These are phyloP conservation scores for Parnassius mnemosyne DNA, from an alignment of 2,888 invertebrate genomes.

Conservation along the genomic window DNA sequence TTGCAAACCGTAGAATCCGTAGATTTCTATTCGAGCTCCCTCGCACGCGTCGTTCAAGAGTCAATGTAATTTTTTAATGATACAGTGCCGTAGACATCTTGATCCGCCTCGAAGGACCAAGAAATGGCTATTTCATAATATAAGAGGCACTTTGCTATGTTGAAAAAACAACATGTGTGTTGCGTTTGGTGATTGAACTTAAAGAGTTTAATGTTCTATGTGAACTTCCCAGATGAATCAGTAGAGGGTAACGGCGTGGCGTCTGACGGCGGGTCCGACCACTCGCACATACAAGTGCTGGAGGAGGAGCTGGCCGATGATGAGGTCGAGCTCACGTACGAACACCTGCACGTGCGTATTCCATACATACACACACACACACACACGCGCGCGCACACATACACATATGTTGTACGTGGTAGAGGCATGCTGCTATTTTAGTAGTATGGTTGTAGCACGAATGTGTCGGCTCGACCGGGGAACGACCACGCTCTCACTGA, in stretches of 20 bases:
- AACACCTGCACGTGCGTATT: slow-evolving; percentile 19
- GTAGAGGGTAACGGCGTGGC: slow-evolving; percentile 22
- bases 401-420: no score
- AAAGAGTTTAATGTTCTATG: not conserved
- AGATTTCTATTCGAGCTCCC: no score
- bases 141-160: no score
- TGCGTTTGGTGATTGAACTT: not conserved
- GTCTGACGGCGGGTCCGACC: slow-evolving; percentile 24
- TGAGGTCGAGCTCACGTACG: slow-evolving; percentile 49
- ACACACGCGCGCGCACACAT: not conserved
- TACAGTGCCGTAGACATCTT: not conserved
- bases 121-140: not conserved
- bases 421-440: not conserved
- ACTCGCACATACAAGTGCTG: slow-evolving; percentile 45
- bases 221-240: not conserved
- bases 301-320: slow-evolving; percentile 55
- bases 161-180: no score
- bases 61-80: no score
- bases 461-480: no score
- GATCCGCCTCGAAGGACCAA: not conserved
- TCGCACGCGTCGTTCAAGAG: no score
- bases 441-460: no score
- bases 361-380: not conserved
- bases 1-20: no score
- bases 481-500: no score